Percentiles rank a stretch among this genome's conserved stretches.
Evolutionary conservation across 2,888 invertebrate species (phyloP).

Genomic region (Asteroscopus sphinx): DNA sequence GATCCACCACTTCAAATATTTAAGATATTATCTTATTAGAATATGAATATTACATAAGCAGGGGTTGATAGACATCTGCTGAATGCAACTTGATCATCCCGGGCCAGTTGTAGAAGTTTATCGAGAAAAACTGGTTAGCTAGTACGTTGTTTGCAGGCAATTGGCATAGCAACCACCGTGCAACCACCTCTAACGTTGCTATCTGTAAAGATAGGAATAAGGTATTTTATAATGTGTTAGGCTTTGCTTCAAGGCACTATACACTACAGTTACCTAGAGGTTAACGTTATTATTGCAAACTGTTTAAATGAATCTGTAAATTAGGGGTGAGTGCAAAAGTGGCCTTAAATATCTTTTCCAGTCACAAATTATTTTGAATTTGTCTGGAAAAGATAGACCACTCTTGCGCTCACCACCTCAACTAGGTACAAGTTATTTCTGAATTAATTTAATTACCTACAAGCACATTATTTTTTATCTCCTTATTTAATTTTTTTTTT

Average conservation of each 20-base stretch:
- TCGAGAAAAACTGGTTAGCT: slow-evolving; percentile 35
- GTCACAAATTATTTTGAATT: no score
- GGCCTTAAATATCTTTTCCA: no score
- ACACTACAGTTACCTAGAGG: background rate
- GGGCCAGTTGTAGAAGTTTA: slow-evolving; percentile 11
- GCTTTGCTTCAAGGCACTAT: slow-evolving; percentile 1
- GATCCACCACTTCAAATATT: no score
- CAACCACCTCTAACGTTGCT: slow-evolving; percentile 10
- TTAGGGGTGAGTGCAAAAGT: no score
- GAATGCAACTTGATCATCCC: slow-evolving; percentile 9
- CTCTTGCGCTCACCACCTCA: no score
- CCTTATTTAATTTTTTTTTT: slow-evolving; percentile 2
- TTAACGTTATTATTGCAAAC: background rate
- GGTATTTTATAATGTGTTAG: background rate
- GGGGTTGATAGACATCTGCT: slow-evolving; percentile 3
- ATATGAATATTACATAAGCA: slow-evolving; percentile 22
- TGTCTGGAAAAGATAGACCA: no score
- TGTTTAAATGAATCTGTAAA: background rate
- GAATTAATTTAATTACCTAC: background rate
- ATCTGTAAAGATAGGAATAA: slow-evolving; percentile 7
- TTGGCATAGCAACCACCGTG: slow-evolving; percentile 29
- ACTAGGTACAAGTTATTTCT: no score
- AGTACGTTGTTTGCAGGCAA: slow-evolving; percentile 10
- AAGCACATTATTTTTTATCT: background rate
- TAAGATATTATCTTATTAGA: no score